Percentiles rank a stretch among this genome's conserved stretches.
Evolutionary conservation across 2,797 vertebrate species (phyloP).

Genomic region (Tiaroga cobitis): DNA sequence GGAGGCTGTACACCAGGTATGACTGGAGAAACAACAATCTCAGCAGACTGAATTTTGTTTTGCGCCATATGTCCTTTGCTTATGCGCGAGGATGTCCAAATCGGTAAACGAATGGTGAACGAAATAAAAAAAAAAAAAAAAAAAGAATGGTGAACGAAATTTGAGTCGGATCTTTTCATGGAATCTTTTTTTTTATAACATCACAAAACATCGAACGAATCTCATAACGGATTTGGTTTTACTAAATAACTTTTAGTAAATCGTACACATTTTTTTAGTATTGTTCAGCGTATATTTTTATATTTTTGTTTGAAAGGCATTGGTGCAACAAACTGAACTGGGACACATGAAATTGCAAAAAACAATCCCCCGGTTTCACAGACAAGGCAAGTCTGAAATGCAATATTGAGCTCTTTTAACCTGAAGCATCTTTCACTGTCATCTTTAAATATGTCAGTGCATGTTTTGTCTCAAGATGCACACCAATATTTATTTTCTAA

Average conservation of each 20-base stretch:
- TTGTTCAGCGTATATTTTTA: not conserved
- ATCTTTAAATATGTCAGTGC: too few species aligned
- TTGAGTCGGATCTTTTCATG: not conserved
- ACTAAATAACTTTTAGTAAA: not conserved
- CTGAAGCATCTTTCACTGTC: too few species aligned
- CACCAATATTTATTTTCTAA: too few species aligned
- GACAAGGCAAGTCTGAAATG: too few species aligned
- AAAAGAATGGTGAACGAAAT: not conserved
- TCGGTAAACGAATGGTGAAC: not conserved
- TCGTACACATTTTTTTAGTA: not conserved
- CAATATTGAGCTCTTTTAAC: too few species aligned
- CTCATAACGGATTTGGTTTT: not conserved
- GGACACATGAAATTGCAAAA: not conserved
- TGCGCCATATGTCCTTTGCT: not conserved
- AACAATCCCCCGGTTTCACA: too few species aligned
- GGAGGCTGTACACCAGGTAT: slow-evolving; percentile 91
- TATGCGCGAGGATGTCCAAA: not conserved
- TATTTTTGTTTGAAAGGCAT: not conserved
- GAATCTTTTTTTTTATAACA: not conserved
- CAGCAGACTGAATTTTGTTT: not conserved
- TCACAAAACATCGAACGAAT: not conserved
- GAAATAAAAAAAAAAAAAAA: too few species aligned
- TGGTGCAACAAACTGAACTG: not conserved
- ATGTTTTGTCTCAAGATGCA: too few species aligned
- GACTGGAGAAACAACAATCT: slow-evolving; percentile 12